phyloP scores from a whole-genome alignment of 2,888 invertebrate species.

The Malacosoma neustria region DNA sequence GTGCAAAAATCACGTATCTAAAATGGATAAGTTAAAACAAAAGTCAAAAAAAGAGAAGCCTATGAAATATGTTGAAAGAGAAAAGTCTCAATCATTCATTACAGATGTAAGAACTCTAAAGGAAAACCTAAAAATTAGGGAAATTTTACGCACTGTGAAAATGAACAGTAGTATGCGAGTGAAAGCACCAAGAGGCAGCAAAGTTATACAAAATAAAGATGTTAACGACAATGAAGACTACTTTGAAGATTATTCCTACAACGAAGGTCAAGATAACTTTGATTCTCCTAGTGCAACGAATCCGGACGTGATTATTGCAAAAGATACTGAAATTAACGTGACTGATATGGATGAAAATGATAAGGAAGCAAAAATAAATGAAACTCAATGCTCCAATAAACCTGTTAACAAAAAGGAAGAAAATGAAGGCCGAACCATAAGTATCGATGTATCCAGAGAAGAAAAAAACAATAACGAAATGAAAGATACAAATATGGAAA shows the following conservation, averaged over 20 bases:
- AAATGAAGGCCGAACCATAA: neutral
- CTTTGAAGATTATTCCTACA: constrained; percentile 23
- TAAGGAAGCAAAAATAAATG: neutral
- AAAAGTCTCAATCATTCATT: constrained; percentile 34
- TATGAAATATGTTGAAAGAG: constrained; percentile 34
- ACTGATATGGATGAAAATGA: constrained; percentile 7
- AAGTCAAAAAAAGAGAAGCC: constrained; percentile 48
- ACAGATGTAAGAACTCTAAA: constrained; percentile 51
- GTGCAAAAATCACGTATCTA: constrained; percentile 9
- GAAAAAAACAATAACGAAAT: neutral
- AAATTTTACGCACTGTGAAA: constrained; percentile 57
- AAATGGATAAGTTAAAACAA: constrained; percentile 50
- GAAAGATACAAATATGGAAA: constrained; percentile 3
- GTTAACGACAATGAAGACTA: constrained; percentile 43
- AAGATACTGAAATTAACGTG: too few relatives aligned
- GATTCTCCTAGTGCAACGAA: constrained; percentile 41
- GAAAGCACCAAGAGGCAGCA: constrained; percentile 50
- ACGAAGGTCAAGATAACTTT: constrained; percentile 11
- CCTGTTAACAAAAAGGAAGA: neutral
- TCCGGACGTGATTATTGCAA: constrained; percentile 29
- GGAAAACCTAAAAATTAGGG: constrained; percentile 59
- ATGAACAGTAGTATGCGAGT: constrained; percentile 60
- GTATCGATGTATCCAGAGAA: neutral
- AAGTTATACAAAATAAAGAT: constrained; percentile 51
- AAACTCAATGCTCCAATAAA: neutral